Conservation (phyloP, 2,797 vertebrate genomes). For the Gephyroberyx darwinii region DNA sequence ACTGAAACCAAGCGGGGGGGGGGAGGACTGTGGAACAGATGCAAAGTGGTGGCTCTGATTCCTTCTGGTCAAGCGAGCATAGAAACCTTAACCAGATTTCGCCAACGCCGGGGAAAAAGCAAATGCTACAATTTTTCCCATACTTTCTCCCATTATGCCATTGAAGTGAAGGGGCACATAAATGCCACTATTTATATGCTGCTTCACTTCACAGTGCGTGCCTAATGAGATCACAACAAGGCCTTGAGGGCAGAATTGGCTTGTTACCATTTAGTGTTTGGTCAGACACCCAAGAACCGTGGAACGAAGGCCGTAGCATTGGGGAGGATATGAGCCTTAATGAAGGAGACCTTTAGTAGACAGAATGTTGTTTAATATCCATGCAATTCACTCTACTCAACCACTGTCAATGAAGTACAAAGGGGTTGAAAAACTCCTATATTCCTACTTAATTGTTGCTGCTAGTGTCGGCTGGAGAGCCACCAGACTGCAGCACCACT, state of each 20-base stretch:
- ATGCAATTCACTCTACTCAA: neutral
- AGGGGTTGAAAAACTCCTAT: neutral
- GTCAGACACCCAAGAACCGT: neutral
- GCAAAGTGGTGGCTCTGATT: constrained; percentile 11
- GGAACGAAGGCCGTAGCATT: neutral
- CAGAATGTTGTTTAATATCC: neutral
- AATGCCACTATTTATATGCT: neutral
- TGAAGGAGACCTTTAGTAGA: neutral
- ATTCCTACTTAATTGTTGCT: neutral
- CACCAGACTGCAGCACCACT: neutral
- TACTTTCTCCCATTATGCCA: constrained; percentile 18
- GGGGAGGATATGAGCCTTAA: constrained; percentile 1
- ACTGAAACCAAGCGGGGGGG: neutral
- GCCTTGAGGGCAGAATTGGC: constrained; percentile 28
- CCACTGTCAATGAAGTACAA: neutral
- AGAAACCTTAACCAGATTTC: constrained; percentile 17
- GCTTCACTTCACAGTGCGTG: constrained; percentile 3
- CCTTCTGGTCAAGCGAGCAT: constrained; percentile 33
- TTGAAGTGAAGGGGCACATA: constrained; percentile 15
- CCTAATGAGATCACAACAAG: constrained; percentile 33
- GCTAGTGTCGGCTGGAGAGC: neutral
- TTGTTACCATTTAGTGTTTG: constrained; percentile 20
- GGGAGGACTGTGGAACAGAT: constrained; percentile 10
- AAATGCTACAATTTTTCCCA: too few relatives aligned
- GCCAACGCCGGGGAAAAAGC: constrained; percentile 12